Conservation (phyloP, 2,888 invertebrate species). For the Heliconius cydno region DNA sequence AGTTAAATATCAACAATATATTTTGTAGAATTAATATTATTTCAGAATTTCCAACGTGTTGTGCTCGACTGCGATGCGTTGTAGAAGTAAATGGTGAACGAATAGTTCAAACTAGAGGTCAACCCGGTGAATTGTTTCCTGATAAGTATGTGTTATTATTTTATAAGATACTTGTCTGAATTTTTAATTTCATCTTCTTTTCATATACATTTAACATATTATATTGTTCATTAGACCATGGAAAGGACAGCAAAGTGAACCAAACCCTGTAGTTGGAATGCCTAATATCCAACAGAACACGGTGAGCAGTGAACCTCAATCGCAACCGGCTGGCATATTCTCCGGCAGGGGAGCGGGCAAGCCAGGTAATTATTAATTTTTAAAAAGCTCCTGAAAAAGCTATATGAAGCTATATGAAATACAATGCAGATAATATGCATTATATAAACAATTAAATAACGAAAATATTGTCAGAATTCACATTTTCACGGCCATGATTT, state of each 20-base stretch:
- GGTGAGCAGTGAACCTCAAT: slow-evolving; percentile 68
- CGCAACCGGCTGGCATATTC: slow-evolving; percentile 74
- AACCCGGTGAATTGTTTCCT: slow-evolving; percentile 78
- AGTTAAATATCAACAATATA: neutral
- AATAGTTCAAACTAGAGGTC: slow-evolving; percentile 77
- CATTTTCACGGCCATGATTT: slow-evolving; percentile 3
- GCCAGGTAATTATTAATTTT: slow-evolving; percentile 56
- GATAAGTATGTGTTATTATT: slow-evolving; percentile 66
- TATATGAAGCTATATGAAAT: neutral
- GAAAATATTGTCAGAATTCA: neutral
- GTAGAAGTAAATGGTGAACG: slow-evolving; percentile 78
- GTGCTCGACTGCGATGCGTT: slow-evolving; percentile 74
- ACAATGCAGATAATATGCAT: neutral
- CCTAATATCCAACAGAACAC: slow-evolving; percentile 70
- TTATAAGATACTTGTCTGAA: no score
- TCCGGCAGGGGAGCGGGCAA: slow-evolving; percentile 80
- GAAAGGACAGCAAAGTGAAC: slow-evolving; percentile 80
- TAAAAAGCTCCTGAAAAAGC: neutral
- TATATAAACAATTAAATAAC: neutral
- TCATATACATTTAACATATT: neutral
- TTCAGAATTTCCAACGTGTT: slow-evolving; percentile 78
- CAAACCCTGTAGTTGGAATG: slow-evolving; percentile 77
- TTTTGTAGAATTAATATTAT: neutral
- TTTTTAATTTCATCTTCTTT: no score
- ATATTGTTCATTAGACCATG: slow-evolving; percentile 62